These are phyloP conservation scores for Dasysyrphus albostriatus DNA, from an alignment of 2,888 invertebrate species.

Conservation along the genomic window DNA sequence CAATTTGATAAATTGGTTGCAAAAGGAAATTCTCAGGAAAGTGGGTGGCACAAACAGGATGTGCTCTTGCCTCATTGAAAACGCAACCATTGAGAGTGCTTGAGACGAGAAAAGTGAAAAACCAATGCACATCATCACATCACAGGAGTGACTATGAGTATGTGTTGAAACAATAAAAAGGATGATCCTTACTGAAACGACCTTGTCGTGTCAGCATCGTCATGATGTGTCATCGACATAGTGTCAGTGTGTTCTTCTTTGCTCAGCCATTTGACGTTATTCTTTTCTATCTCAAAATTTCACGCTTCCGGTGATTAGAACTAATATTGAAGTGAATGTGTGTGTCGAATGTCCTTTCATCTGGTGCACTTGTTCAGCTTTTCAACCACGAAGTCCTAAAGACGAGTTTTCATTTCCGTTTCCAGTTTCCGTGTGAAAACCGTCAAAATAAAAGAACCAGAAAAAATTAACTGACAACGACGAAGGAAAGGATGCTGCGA, in stretches of 20 bases:
- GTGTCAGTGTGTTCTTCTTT: constrained; percentile 27
- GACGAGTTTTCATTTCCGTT: constrained; percentile 22
- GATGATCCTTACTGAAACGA: constrained; percentile 51
- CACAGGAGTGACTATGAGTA: neutral
- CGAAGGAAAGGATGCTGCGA: constrained; percentile 5
- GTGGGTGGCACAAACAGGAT: constrained; percentile 32
- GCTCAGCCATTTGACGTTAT: constrained; percentile 28
- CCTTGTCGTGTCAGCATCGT: constrained; percentile 63
- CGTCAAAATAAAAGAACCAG: constrained; percentile 3
- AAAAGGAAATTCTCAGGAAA: constrained; percentile 57
- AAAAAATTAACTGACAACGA: neutral
- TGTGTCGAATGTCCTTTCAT: constrained; percentile 23
- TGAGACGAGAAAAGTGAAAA: constrained; percentile 11
- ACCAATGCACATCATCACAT: constrained; percentile 26
- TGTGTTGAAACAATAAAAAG: constrained; percentile 41
- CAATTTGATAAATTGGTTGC: constrained; percentile 71
- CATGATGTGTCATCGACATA: constrained; percentile 29
- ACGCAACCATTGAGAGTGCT: constrained; percentile 35
- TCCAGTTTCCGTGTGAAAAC: constrained; percentile 30
- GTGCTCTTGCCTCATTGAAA: constrained; percentile 15
- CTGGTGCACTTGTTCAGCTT: constrained; percentile 30
- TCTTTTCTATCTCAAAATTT: constrained; percentile 39
- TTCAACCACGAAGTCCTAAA: constrained; percentile 49
- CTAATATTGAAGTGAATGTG: constrained; percentile 1
- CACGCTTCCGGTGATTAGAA: constrained; percentile 40